phyloP scores from a whole-genome alignment of 2,113 vertebrate species.

The Cyprinodon brontotheroides region DNA sequence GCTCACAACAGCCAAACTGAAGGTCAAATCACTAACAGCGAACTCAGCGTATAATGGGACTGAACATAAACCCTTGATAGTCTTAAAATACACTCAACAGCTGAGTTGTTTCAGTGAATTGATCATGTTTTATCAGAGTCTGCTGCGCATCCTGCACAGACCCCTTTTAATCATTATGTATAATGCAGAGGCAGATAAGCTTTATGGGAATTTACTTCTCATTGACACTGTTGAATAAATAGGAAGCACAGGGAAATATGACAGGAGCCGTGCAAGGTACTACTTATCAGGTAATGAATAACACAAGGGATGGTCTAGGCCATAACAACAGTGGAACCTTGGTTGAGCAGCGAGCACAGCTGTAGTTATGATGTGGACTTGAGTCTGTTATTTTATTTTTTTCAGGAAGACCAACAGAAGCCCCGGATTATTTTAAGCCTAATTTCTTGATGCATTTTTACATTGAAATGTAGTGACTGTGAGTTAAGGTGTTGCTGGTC shows the following conservation, averaged over 20 bases:
- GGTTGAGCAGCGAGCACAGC: conserved; percentile 15
- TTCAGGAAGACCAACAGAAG: conserved; percentile 17
- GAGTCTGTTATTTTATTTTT: background rate
- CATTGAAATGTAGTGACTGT: conserved; percentile 1
- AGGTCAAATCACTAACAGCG: conserved; percentile 65
- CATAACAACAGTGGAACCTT: conserved; percentile 1
- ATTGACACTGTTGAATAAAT: conserved; percentile 43
- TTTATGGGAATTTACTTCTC: conserved; percentile 50
- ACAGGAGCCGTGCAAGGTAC: conserved; percentile 10
- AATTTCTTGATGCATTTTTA: conserved; percentile 20
- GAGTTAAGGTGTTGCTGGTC: background rate
- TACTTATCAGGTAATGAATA: conserved; percentile 49
- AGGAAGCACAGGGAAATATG: conserved; percentile 41
- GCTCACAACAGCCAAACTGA: conserved; percentile 54
- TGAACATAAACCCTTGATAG: conserved; percentile 57
- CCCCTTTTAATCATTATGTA: conserved; percentile 45
- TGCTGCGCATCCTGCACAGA: conserved; percentile 36
- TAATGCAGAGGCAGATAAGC: conserved; percentile 51
- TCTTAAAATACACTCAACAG: conserved; percentile 56
- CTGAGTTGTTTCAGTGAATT: conserved; percentile 46
- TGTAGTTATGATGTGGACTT: conserved; percentile 4
- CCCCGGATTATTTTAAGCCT: conserved; percentile 3
- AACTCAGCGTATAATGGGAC: conserved; percentile 54
- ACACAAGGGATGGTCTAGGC: conserved; percentile 6
- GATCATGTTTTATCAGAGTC: conserved; percentile 54